These are phyloP conservation scores for Caenorhabditis auriculariae DNA, from an alignment of 2,888 invertebrate genomes.

Conservation along the genomic window DNA sequence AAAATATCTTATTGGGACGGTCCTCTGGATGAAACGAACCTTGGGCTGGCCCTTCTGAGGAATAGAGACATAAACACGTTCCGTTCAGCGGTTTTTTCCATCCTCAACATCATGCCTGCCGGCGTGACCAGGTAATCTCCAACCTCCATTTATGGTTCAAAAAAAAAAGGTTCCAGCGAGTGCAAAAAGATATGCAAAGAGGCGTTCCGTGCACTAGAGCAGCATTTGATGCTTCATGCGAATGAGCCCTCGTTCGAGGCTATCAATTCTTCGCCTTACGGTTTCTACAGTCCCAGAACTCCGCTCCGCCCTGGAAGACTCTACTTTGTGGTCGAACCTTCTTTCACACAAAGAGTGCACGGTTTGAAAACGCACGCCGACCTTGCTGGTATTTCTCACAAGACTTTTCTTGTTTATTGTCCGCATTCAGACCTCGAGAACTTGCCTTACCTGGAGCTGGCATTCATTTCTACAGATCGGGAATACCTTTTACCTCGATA, in stretches of 20 bases:
- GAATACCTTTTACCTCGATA: too few species aligned
- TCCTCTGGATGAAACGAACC: slow-evolving; percentile 19
- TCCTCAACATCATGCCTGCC: slow-evolving; percentile 15
- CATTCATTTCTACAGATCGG: too few species aligned
- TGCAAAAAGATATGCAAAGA: slow-evolving; percentile 20
- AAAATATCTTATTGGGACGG: slow-evolving; percentile 30
- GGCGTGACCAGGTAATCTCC: slow-evolving; percentile 14
- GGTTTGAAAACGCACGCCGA: neutral
- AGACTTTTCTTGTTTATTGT: neutral
- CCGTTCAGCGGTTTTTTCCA: slow-evolving; percentile 10
- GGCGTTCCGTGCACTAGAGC: slow-evolving; percentile 16
- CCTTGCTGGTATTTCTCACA: neutral
- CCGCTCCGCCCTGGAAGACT: slow-evolving; percentile 18
- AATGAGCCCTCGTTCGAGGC: slow-evolving; percentile 17
- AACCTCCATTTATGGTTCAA: neutral
- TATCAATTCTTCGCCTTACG: slow-evolving; percentile 16
- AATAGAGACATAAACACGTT: slow-evolving; percentile 14
- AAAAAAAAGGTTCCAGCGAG: slow-evolving; percentile 6
- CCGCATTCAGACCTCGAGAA: neutral
- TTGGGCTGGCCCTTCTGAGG: slow-evolving; percentile 11
- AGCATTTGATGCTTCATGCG: slow-evolving; percentile 14
- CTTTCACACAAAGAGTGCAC: too few species aligned
- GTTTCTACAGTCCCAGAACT: slow-evolving; percentile 21
- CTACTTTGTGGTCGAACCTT: slow-evolving; percentile 28
- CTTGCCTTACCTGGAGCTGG: too few species aligned